Evolutionary conservation across 2,797 vertebrate species (phyloP).

Genomic region (Uromys caudimaculatus): DNA sequence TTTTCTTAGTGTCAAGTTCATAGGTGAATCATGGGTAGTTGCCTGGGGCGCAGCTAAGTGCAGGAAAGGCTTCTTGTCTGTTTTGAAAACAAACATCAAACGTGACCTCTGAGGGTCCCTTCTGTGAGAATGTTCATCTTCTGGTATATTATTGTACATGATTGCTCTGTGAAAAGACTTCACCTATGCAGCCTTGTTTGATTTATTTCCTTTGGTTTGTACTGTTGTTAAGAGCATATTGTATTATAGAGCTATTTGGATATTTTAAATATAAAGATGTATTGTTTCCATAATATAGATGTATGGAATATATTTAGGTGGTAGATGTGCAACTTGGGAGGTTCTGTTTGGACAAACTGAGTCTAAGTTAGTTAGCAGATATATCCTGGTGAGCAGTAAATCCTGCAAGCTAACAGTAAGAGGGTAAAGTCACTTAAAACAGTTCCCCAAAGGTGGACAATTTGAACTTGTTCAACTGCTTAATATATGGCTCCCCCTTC

Average conservation of each 20-base stretch:
- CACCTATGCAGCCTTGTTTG: slow-evolving; percentile 96
- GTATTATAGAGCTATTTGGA: slow-evolving; percentile 97
- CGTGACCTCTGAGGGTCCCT: slow-evolving; percentile 85
- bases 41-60: slow-evolving; percentile 79
- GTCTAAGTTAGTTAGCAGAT: slow-evolving; percentile 86
- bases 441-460: slow-evolving; percentile 90
- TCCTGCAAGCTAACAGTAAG: slow-evolving; percentile 87
- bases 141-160: slow-evolving; percentile 87
- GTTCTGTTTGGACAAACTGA: slow-evolving; percentile 94
- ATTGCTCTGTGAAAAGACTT: slow-evolving; percentile 91
- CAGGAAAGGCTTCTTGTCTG: slow-evolving; percentile 78
- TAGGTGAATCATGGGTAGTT: slow-evolving; percentile 71
- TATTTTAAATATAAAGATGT: slow-evolving; percentile 94
- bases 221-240: slow-evolving; percentile 95
- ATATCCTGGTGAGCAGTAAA: slow-evolving; percentile 73
- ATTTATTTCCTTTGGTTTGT: slow-evolving; percentile 92
- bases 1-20: slow-evolving; percentile 68
- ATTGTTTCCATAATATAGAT: slow-evolving; percentile 92
- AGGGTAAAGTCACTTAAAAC: slow-evolving; percentile 87
- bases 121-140: slow-evolving; percentile 91
- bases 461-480: slow-evolving; percentile 93
- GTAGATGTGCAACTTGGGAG: slow-evolving; percentile 93
- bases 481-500: slow-evolving; percentile 84
- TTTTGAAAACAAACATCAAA: slow-evolving; percentile 84
- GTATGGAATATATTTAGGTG: slow-evolving; percentile 94